Evolutionary conservation across 2,797 vertebrate species (phyloP), one percentile per base, ranked within the genome.

Genomic region (Poecilia picta): DNA sequence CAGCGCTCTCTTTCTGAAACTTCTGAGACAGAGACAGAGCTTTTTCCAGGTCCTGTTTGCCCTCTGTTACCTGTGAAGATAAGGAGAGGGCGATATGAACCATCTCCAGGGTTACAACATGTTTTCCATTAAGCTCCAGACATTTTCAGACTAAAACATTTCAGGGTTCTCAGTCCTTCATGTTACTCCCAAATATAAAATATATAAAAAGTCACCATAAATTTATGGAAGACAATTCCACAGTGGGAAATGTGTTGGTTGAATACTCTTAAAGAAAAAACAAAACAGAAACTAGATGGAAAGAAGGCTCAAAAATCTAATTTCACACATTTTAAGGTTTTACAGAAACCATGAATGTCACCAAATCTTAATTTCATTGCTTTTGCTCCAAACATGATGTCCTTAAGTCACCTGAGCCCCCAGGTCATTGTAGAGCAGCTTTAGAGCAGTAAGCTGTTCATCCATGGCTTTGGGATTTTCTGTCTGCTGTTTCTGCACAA

Each of bases 391-490:
- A 28, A 45, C 25, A 45, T n/a, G 3, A 28, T 16, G 16, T 16
- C 6, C 6, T 16, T 16, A 16, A 81, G 76, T 20, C 77, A 99
- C 98, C 97, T 98, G 98, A 6, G 98, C 98, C 0, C 98, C 98
- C 71, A 99, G 93, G 72, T 99, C 97, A 78, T 99, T 99, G 92
- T 99, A 99, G 62, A 99, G 97, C 79, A 98, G 94, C 88, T 99
- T 99, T 78, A 99, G 88, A 8, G 97, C 96, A 0, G 98, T 99
- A 39, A 99, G 94, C 79, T 99, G 98, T 72, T 99, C 97, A 2
- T 99, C 98, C 98, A 99, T 98, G 23, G 93, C 94, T 81, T 98
- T 99, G 4, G 98, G 98, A 87, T 99, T 99, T 89, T 99, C 98
- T 0, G 98, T 99, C 90, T 99, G 98, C 80, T 99, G 98, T 83